Base-by-base conservation (phyloP, 1,140 invertebrate genomes). In the Branchinecta lynchi region DNA sequence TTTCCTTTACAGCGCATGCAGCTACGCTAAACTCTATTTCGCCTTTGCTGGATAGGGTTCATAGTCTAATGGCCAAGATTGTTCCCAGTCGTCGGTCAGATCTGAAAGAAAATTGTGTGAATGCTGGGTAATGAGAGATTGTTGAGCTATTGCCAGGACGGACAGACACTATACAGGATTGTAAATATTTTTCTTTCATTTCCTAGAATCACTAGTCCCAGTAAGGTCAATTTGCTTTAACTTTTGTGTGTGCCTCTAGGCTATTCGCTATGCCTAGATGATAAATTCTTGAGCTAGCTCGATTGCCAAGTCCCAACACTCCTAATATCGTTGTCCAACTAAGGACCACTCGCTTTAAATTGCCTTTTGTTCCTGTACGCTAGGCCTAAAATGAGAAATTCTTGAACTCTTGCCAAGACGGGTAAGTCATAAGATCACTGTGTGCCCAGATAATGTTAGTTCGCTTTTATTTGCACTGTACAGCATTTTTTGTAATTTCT, bases 41-140 rank as follows among this genome's bases (percentile, higher is more conserved):
- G 12, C 51, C 32, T 32, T 32, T 32, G 32, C 32, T 32, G 32
- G 32, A 32, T 32, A 32, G 32, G 32, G 32, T 32, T 32, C 32
- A 32, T 32, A 32, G 32, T 32, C 32, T 32, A 32, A 20, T 15
- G 51, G 51, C 51, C 51, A 60, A 60, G 12, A 15, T 60, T 12
- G 51, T 60, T 60, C 51, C 17, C 51, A 60, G 51, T 60, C 51
- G 51, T 60, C 17, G 51, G 17, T 60, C 51, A 60, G 17, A 60
- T 60, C 17, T 60, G 51, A 60, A 60, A 60, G 17, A 60, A 60
- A 20, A 60, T 60, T 20, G 51, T 60, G 51, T 60, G 12, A 60
- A 60, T 60, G 51, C 17, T 60, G 51, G 51, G 51, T 20, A 60
- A 60, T 60, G 51, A 60, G 51, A 60, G 51, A 60, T 12, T 20